phyloP scores from a whole-genome alignment of 2,888 invertebrate species.

The Steinernema hermaphroditum region DNA sequence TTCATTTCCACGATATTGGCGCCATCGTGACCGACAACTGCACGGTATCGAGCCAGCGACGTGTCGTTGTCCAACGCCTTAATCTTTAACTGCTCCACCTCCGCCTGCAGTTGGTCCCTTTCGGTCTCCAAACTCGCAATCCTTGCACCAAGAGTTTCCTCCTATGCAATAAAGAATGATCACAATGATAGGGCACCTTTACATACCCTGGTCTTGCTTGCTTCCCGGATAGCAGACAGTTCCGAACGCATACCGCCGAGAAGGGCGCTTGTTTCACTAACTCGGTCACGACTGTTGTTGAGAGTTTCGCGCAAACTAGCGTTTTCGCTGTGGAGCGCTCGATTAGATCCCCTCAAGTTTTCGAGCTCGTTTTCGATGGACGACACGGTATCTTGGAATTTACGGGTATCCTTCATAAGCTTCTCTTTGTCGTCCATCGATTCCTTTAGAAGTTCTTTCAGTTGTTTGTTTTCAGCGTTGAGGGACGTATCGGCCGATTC shows the following conservation, averaged over 20 bases:
- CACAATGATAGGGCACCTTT: background rate
- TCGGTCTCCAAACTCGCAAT: constrained; percentile 45
- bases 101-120: constrained; percentile 40
- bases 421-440: constrained; percentile 49
- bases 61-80: constrained; percentile 10
- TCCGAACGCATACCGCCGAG: constrained; percentile 7
- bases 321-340: constrained; percentile 48
- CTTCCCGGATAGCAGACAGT: constrained; percentile 28
- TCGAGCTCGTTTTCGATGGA: constrained; percentile 52
- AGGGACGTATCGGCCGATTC: constrained; percentile 25
- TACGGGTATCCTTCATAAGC: constrained; percentile 46
- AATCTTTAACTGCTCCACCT: constrained; percentile 37
- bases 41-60: background rate
- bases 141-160: constrained; percentile 16
- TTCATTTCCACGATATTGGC: constrained; percentile 31
- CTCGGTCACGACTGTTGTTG: constrained; percentile 8
- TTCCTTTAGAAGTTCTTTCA: constrained; percentile 47
- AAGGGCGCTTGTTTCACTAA: constrained; percentile 31
- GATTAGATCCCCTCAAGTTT: constrained; percentile 48
- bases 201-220: constrained; percentile 11
- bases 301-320: constrained; percentile 39
- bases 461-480: constrained; percentile 27
- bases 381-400: constrained; percentile 48
- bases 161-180: background rate
- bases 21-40: constrained; percentile 30